These are phyloP conservation scores for Poeciliopsis prolifica DNA, from an alignment of 2,113 vertebrate species.

Conservation along the genomic window DNA sequence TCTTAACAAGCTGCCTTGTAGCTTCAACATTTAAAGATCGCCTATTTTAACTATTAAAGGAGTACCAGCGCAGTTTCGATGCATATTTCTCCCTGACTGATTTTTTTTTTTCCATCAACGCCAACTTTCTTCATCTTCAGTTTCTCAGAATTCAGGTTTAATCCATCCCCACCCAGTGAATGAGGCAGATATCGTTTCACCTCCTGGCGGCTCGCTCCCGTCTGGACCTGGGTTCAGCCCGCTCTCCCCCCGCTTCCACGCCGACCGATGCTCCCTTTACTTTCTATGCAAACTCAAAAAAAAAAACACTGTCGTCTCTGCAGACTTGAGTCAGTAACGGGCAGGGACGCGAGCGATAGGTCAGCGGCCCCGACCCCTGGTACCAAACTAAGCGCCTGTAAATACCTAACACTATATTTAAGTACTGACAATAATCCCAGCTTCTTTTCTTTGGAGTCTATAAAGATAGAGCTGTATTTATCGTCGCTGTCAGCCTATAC, in stretches of 20 bases:
- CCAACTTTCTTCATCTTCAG: background rate
- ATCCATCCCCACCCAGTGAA: background rate
- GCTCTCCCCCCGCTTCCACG: slow-evolving; percentile 37
- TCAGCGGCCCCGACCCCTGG: slow-evolving; percentile 52
- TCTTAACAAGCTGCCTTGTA: background rate
- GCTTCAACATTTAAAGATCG: background rate
- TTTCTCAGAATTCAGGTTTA: background rate
- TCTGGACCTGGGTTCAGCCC: slow-evolving; percentile 5
- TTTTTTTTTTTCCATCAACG: background rate
- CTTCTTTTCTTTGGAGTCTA: slow-evolving; percentile 69
- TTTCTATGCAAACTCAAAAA: slow-evolving; percentile 82
- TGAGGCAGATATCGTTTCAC: background rate
- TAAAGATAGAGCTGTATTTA: slow-evolving; percentile 86
- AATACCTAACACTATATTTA: slow-evolving; percentile 87
- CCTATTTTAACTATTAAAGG: background rate
- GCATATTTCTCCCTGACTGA: background rate
- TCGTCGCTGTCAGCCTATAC: slow-evolving; percentile 85
- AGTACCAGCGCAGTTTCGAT: background rate
- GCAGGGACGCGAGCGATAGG: slow-evolving; percentile 69
- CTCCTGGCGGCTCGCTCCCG: too few relatives aligned
- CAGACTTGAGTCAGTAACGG: slow-evolving; percentile 65
- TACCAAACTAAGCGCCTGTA: slow-evolving; percentile 88
- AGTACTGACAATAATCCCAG: slow-evolving; percentile 80
- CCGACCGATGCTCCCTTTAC: slow-evolving; percentile 65
- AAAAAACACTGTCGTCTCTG: slow-evolving; percentile 67